Base-by-base conservation (phyloP, 2,888 invertebrate genomes). In the Epicampocera succincta region DNA sequence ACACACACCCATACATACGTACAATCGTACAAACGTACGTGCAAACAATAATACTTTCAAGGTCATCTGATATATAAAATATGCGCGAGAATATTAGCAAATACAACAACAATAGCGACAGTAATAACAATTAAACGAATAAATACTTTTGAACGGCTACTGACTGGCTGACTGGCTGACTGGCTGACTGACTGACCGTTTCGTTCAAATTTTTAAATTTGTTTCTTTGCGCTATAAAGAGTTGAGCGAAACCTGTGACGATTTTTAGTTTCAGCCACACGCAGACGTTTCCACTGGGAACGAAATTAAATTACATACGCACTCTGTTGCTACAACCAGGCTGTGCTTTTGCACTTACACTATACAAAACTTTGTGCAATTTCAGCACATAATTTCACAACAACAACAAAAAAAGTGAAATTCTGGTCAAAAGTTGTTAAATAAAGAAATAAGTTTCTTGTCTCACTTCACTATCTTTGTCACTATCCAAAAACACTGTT, bases 61-160 rank as follows among this genome's bases (percentile, higher is more conserved):
- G 81, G 81, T 81, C 76, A 68, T 77, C 63, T 56, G 63, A 73
- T 81, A 66, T 48, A 77, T 81, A 46, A 76, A 69, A 54, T 76
- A 69, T 77, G 69, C 56, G 44, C 65, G 58, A 74, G 65, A 48
- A 66, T 58, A 48, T 74, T 69, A 40, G 54, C 54, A 63, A 73
- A 4, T 29, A 50, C 63, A 63, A 44, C n/a, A 63, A 44, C 29
- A 72, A n/a, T 17, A 73, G 54, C 72, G 42, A 44, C 72, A 61
- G 50, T 42, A 52, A 63, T 40, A 74, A 48, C 48, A 71, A 54
- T 69, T 46, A 69, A 71, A 63, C 65, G 38, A 46, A 65, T 46
- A 73, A 73, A 63, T 63, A 69, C 46, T 69, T 65, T 56, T 63
- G 8, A 69, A 61, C 44, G 29, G 60, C 68, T 44, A 44, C 50